Percentiles rank a stretch among this genome's conserved stretches.
Evolutionary conservation across 2,113 vertebrate species (phyloP).

Genomic region (Aphelocoma coerulescens): DNA sequence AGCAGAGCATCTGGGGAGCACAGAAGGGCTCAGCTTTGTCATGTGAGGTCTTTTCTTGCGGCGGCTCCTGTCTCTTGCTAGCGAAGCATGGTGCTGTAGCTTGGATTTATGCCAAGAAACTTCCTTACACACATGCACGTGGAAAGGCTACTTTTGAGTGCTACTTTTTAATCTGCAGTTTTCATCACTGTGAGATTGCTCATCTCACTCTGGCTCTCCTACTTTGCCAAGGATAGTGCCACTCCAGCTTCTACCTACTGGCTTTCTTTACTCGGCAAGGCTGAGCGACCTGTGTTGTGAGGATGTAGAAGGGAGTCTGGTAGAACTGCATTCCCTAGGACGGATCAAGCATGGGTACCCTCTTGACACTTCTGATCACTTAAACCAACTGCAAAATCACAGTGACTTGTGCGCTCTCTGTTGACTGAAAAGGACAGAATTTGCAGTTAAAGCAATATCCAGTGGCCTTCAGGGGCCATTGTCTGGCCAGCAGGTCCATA

Average conservation of each 20-base stretch:
- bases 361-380: neutral
- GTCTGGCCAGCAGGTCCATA: neutral
- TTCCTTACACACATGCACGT: neutral
- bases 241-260: neutral
- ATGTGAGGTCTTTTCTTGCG: neutral
- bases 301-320: neutral
- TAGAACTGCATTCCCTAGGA: neutral
- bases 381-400: neutral
- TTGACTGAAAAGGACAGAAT: neutral
- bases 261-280: neutral
- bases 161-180: neutral
- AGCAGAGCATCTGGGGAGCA: neutral
- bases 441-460: neutral
- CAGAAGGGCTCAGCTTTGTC: neutral
- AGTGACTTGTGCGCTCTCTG: neutral
- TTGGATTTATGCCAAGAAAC: neutral
- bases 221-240: neutral
- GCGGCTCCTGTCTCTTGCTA: neutral
- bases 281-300: neutral
- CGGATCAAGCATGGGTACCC: neutral
- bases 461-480: neutral
- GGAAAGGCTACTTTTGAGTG: neutral
- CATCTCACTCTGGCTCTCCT: neutral
- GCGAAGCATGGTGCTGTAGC: neutral
- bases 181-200: fast-evolving